phyloP scores from a whole-genome alignment of 2,797 vertebrate genomes.

The Intellagama lesueurii region DNA sequence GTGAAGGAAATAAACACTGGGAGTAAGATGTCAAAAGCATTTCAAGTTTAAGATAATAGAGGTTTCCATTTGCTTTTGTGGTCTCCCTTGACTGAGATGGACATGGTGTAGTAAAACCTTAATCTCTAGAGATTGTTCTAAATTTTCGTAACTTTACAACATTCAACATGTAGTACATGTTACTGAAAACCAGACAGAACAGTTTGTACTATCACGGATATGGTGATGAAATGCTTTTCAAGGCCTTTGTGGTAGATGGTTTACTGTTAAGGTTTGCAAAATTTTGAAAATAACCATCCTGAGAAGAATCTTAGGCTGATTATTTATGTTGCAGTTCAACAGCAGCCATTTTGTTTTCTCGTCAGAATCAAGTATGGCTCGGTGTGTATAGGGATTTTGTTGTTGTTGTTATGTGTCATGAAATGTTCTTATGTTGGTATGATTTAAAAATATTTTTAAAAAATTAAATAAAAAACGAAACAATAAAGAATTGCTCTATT shows the following conservation, averaged over 20 bases:
- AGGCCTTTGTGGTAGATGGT: not conserved
- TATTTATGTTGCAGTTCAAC: not conserved
- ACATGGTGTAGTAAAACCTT: not conserved
- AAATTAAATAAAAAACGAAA: no score
- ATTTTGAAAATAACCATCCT: not conserved
- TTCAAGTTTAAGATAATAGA: not conserved
- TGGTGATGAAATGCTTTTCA: not conserved
- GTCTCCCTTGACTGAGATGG: not conserved
- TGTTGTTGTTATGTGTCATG: no score
- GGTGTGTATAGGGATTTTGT: not conserved
- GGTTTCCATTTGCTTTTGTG: not conserved
- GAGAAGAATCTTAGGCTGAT: not conserved
- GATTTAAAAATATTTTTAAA: not conserved
- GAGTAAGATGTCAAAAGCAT: not conserved
- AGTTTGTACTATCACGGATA: not conserved
- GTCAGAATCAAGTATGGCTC: not conserved
- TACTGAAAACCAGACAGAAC: not conserved
- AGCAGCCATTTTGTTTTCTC: not conserved
- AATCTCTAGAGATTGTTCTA: not conserved
- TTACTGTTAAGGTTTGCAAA: not conserved
- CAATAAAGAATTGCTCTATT: no score
- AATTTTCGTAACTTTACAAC: not conserved
- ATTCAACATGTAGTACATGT: not conserved
- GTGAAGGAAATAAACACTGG: not conserved
- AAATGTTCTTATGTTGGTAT: no score